Conservation (phyloP, 2,113 vertebrate genomes). For the Vanacampus margaritifer region DNA sequence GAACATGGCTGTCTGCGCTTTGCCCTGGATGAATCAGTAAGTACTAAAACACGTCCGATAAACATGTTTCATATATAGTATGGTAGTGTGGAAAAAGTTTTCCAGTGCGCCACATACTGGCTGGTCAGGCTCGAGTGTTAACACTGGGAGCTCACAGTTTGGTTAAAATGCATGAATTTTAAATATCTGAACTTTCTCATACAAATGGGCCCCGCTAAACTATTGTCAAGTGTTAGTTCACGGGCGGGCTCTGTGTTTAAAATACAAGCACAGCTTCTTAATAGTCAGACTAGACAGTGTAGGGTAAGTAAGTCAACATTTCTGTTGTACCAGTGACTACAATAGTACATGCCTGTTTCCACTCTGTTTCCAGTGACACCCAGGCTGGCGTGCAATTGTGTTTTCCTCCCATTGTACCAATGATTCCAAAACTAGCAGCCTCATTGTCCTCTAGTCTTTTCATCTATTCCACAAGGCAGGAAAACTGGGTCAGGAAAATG, state of each 20-base stretch:
- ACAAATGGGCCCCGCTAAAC: background rate
- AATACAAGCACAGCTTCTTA: background rate
- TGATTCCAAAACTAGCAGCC: constrained; percentile 57
- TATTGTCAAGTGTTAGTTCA: background rate
- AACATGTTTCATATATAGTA: constrained; percentile 17
- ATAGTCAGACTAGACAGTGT: background rate
- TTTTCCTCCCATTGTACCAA: constrained; percentile 73
- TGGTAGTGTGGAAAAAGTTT: constrained; percentile 36
- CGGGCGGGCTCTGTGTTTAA: background rate
- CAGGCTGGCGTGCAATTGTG: constrained; percentile 50
- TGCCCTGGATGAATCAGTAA: constrained; percentile 79
- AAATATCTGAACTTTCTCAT: background rate
- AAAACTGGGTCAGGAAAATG: constrained; percentile 68
- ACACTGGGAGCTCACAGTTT: constrained; percentile 41
- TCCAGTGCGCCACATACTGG: constrained; percentile 56
- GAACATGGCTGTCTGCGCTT: constrained; percentile 80
- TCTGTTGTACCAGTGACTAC: background rate
- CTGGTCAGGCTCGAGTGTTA: constrained; percentile 63
- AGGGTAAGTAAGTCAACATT: constrained; percentile 29
- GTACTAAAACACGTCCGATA: constrained; percentile 12
- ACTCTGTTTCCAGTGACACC: constrained; percentile 63
- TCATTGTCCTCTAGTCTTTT: constrained; percentile 69
- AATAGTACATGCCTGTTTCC: constrained; percentile 44
- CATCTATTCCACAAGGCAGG: constrained; percentile 62
- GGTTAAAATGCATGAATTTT: background rate